Evolutionary conservation across 1,140 invertebrate species (phyloP), one percentile per base, ranked within the genome.

Genomic region (Nebria ingens): DNA sequence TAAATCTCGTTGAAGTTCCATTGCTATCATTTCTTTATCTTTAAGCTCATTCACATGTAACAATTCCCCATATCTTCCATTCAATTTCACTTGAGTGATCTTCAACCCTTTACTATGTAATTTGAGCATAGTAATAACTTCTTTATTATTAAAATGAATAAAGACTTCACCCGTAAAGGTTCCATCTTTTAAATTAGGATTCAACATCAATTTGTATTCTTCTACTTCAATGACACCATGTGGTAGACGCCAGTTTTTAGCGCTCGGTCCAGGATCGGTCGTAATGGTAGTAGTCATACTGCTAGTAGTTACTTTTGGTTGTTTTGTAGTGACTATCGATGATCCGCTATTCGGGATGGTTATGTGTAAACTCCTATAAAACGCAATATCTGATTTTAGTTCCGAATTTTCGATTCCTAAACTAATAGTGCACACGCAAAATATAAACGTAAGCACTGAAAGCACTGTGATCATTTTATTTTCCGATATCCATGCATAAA

Each of bases 171-270:
- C 91, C 55, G 71, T 65, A 65, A 88, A 91, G 4, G 74, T 79
- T 19, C 84, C 86, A 9, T 73, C 73, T n/a, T 75, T 68, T 22
- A 94, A 69, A 68, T 92, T 76, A 0, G 91, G 91, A 61, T 84
- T 76, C 21, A 94, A 70, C 21, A 75, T 76, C 1, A 96, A 67
- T 55, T 87, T 81, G 65, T 96, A 95, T 58, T 84, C 79, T 1
- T 75, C 56, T 0, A 89, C 86, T 9, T 75, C 73, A 1, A 89
- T 75, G 50, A 80, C 73, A 12, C 65, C 66, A 0, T 85, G 80
- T 19, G 94, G 73, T 21, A 68, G 53, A 21, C 61, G 55, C 19
- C 21, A 51, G 6, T 4, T 51, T 11, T 21, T 17, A 11, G 40
- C 6, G 15, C 40, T 29, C 40, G 25, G 25, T 34, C 6, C 6